Percentiles rank a stretch among this genome's conserved stretches.
Conservation (phyloP, 1,140 invertebrate species). For the Caenorhabditis latens region DNA sequence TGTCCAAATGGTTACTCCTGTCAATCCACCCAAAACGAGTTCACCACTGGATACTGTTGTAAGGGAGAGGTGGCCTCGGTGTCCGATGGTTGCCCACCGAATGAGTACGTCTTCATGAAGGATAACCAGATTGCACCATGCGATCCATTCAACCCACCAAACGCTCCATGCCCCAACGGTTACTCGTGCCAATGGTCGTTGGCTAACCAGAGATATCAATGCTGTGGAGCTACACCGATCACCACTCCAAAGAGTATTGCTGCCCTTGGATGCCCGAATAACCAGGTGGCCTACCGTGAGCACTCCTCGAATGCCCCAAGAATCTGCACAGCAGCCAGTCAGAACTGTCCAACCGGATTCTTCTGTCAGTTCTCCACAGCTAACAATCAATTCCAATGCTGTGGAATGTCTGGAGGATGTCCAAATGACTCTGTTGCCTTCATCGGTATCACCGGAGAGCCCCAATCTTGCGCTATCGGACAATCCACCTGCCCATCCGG, state of each 20-base stretch:
- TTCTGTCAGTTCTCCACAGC: constrained; percentile 75
- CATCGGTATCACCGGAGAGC: constrained; percentile 76
- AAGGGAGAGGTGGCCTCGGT: constrained; percentile 75
- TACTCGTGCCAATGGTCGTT: constrained; percentile 77
- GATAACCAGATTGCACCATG: constrained; percentile 77
- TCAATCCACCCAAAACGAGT: constrained; percentile 74
- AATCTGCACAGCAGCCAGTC: constrained; percentile 76
- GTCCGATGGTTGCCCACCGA: constrained; percentile 76
- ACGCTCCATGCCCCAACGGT: constrained; percentile 75
- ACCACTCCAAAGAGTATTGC: constrained; percentile 73
- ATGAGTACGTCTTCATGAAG: constrained; percentile 77
- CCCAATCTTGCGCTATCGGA: constrained; percentile 75
- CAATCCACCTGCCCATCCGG: constrained; percentile 76
- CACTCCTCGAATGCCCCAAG: constrained; percentile 73
- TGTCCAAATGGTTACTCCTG: constrained; percentile 76
- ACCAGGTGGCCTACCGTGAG: constrained; percentile 75
- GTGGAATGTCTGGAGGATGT: constrained; percentile 77
- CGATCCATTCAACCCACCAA: constrained; percentile 77
- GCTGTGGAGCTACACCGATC: constrained; percentile 77
- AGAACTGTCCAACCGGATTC: constrained; percentile 76
- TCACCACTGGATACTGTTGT: constrained; percentile 75
- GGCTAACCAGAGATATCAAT: constrained; percentile 76
- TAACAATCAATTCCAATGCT: constrained; percentile 77
- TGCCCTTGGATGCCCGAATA: constrained; percentile 73
- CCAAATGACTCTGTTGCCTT: constrained; percentile 76